Percentiles rank a stretch among this genome's conserved stretches.
phyloP scores from a whole-genome alignment of 2,888 invertebrate genomes.

The Aporophyla nigra region DNA sequence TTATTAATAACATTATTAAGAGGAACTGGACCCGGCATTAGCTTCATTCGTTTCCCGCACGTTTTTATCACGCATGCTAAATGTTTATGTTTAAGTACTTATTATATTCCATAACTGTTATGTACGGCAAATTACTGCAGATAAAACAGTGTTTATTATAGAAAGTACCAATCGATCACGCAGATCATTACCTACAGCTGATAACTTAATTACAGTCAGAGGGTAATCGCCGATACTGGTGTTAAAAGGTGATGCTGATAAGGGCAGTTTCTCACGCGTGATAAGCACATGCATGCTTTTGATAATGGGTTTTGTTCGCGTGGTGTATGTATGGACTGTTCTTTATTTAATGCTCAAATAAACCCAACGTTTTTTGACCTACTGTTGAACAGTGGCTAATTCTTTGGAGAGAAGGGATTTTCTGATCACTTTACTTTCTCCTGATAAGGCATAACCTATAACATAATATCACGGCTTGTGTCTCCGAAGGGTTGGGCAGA shows the following conservation, averaged over 20 bases:
- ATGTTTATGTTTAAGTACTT: slow-evolving; percentile 17
- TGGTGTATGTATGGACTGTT: neutral
- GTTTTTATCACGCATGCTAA: slow-evolving; percentile 3
- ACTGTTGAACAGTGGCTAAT: neutral
- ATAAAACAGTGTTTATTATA: slow-evolving; percentile 46
- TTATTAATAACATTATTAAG: too few relatives aligned
- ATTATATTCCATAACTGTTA: slow-evolving; percentile 21
- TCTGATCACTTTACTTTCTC: neutral
- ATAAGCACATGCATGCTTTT: slow-evolving; percentile 57
- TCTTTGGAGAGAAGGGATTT: neutral
- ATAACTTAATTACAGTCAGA: slow-evolving; percentile 53
- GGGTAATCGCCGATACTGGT: slow-evolving; percentile 63
- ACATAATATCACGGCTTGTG: too few relatives aligned
- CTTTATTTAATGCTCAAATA: slow-evolving; percentile 1
- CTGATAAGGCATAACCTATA: too few relatives aligned
- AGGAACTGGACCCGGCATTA: too few relatives aligned
- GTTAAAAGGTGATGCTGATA: slow-evolving; percentile 68
- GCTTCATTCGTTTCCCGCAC: neutral
- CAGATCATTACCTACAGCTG: slow-evolving; percentile 32
- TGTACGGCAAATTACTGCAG: slow-evolving; percentile 7
- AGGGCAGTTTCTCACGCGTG: slow-evolving; percentile 66
- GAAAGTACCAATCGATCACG: slow-evolving; percentile 55
- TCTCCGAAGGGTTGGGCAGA: too few relatives aligned
- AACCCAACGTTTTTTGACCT: neutral
- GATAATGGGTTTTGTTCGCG: slow-evolving; percentile 37